Base-by-base conservation (phyloP, 2,888 invertebrate genomes). In the Platerodrilus igneus region DNA sequence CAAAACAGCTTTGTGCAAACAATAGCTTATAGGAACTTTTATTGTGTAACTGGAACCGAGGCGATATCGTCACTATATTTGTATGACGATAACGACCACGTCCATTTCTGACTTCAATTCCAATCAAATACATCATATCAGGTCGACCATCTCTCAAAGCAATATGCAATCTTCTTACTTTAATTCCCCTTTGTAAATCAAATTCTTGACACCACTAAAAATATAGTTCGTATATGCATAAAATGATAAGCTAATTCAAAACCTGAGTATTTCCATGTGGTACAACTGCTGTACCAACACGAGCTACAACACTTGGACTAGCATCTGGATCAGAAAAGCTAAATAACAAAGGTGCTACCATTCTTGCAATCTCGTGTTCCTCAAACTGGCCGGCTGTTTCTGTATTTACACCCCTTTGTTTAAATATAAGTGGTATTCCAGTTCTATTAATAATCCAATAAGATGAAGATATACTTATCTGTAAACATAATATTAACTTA, bases 361-460 rank as follows among this genome's bases (percentile, higher is more conserved):
- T 88, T 51, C 95, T 77, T 7, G 94, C 96, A 55, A 84, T 77
- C 72, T 99, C 97, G 66, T 97, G 92, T 66, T 97, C 97, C 40
- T 83, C 83, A 65, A 86, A 89, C 71, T 96, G 96, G 2, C 95
- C 96, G 4, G 89, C 86, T 47, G 86, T 83, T 57, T 83, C 85
- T 15, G 71, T 63, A 7, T 77, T 76, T 8, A 81, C 79, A 1
- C 89, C 88, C 65, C 91, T 93, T 68, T 96, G 95, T 53, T 86
- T 81, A 37, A 95, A 93, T 36, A 99, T 85, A 44, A 99, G 71
- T n/a, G 97, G 96, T 45, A 99, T 72, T 0, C 96, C 96, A 4
- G 94, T 88, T 67, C 89, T 88, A 72, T 99, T 97, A 41, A 97
- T 82, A 51, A 99, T 79, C 96, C 96, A 97, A 71, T 86, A 94